phyloP scores from a whole-genome alignment of 2,113 vertebrate species.

The Zonotrichia leucophrys region DNA sequence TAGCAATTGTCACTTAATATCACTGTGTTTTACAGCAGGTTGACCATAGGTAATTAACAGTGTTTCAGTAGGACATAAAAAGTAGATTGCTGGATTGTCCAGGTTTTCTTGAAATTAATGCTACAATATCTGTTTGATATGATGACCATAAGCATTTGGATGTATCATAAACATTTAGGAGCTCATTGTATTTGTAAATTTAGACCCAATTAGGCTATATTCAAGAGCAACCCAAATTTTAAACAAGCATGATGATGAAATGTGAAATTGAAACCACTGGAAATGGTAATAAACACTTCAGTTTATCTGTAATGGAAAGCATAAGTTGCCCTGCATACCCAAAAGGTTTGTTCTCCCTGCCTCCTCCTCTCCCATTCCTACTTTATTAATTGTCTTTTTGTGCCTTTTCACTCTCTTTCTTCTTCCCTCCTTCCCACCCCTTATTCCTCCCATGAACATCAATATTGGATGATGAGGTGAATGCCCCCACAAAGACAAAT shows the following conservation, averaged over 20 bases:
- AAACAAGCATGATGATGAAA: neutral
- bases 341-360: neutral
- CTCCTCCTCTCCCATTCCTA: rapidly evolving
- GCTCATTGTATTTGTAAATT: neutral
- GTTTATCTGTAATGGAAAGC: neutral
- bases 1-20: neutral
- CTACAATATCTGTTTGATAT: neutral
- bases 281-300: neutral
- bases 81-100: neutral
- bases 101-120: neutral
- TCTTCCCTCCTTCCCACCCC: rapidly evolving
- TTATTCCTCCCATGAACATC: neutral
- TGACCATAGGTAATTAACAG: neutral
- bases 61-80: neutral
- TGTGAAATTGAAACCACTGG: neutral
- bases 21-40: neutral
- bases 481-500: neutral
- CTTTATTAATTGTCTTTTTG: neutral
- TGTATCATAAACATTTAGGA: neutral
- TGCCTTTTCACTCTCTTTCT: neutral
- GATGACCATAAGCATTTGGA: neutral
- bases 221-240: neutral
- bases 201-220: neutral
- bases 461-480: neutral
- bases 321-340: neutral